Conservation (phyloP, 2,797 vertebrate species). For the Ctenopoma kingsleyae region DNA sequence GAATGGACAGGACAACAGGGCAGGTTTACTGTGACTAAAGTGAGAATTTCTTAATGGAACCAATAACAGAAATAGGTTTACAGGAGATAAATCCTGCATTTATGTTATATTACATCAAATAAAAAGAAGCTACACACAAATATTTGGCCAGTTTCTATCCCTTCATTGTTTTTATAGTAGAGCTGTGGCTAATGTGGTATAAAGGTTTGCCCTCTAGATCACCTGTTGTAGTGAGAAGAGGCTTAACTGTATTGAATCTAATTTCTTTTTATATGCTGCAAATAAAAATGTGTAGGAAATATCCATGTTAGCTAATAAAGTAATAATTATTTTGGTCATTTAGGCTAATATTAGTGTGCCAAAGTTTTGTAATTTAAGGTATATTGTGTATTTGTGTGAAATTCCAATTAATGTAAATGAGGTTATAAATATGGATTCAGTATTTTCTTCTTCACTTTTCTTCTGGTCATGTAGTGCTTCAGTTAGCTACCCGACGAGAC, state of each 20-base stretch:
- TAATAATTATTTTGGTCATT: neutral
- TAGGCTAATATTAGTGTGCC: neutral
- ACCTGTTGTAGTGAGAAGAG: conserved; percentile 49
- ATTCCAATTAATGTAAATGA: neutral
- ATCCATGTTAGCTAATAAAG: too few species aligned
- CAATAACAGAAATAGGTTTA: conserved; percentile 19
- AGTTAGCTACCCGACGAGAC: neutral
- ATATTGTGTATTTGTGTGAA: neutral
- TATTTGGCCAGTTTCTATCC: conserved; percentile 55
- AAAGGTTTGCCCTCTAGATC: conserved; percentile 69
- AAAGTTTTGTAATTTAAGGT: neutral
- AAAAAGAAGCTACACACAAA: conserved; percentile 57
- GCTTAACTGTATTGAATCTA: neutral
- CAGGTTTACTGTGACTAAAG: conserved; percentile 36
- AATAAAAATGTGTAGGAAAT: too few species aligned
- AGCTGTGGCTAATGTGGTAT: conserved; percentile 76
- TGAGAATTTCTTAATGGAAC: conserved; percentile 45
- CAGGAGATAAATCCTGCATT: conserved; percentile 37
- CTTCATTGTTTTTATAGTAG: conserved; percentile 66
- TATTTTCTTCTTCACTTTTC: neutral
- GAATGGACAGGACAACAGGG: conserved; percentile 32
- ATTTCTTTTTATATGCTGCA: too few species aligned
- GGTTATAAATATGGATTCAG: neutral
- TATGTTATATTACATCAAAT: conserved; percentile 55
- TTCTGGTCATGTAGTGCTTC: too few species aligned